A percentile compares a stretch with the other conserved stretches of the same genome.
Conservation (phyloP, 2,113 vertebrate genomes). For the Axis porcinus region DNA sequence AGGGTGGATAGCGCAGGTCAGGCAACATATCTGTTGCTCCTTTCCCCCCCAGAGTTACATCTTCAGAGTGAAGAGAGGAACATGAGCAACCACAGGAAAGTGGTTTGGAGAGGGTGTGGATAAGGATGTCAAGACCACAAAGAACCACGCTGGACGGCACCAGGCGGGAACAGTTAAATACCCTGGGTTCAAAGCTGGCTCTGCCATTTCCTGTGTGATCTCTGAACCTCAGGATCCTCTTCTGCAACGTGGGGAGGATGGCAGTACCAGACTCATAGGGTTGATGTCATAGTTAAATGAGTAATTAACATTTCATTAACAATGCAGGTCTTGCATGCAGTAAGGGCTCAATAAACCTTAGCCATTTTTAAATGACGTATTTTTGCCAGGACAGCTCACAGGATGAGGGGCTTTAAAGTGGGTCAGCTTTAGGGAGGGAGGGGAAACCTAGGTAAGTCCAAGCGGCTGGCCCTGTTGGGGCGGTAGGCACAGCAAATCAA, state of each 20-base stretch:
- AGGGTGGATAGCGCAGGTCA: not conserved
- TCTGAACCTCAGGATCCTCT: not conserved
- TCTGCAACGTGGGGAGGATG: not conserved
- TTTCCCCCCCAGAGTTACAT: not conserved
- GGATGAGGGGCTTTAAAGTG: not conserved
- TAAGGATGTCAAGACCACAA: not conserved
- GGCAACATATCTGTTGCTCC: not conserved
- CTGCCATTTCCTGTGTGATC: not conserved
- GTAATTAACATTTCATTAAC: not conserved
- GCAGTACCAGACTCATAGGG: not conserved
- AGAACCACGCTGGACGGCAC: not conserved
- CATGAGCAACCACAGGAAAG: not conserved
- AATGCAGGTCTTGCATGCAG: not conserved
- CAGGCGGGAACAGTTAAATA: not conserved
- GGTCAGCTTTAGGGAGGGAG: not conserved
- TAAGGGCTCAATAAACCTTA: not conserved
- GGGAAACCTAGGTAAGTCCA: not conserved
- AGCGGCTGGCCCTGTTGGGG: not conserved
- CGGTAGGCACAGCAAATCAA: not conserved
- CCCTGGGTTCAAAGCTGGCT: not conserved
- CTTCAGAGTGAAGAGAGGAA: not conserved
- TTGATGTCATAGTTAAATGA: not conserved
- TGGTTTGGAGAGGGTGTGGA: not conserved
- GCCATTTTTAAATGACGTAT: not conserved
- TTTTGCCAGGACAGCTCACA: not conserved